phyloP scores from a whole-genome alignment of 2,113 vertebrate genomes.

The Pionites leucogaster region DNA sequence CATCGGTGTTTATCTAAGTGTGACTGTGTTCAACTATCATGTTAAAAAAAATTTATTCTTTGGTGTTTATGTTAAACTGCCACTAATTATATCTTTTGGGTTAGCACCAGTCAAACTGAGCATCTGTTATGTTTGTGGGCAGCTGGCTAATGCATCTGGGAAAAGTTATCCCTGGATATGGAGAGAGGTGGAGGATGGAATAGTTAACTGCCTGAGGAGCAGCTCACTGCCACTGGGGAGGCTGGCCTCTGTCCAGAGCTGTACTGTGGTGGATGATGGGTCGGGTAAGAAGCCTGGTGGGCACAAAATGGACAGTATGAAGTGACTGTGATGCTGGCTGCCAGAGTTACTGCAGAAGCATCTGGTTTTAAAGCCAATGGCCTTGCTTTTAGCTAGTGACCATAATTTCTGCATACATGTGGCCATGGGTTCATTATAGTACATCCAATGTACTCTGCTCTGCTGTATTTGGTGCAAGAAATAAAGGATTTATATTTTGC shows the following conservation, averaged over 20 bases:
- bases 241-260: background rate
- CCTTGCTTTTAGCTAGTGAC: background rate
- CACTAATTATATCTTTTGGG: constrained; percentile 21
- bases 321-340: background rate
- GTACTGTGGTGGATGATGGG: background rate
- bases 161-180: background rate
- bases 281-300: background rate
- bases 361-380: background rate
- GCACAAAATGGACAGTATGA: background rate
- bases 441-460: background rate
- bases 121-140: constrained; percentile 32
- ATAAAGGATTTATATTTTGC: background rate
- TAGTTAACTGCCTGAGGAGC: background rate
- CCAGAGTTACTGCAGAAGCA: background rate
- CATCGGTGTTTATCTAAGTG: background rate
- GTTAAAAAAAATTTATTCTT: background rate
- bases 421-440: background rate
- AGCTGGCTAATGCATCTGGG: constrained; percentile 8
- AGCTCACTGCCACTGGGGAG: background rate
- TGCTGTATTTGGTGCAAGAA: background rate
- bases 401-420: background rate
- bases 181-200: background rate
- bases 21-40: background rate
- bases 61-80: constrained; percentile 6
- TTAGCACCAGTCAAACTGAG: constrained; percentile 27